phyloP scores from a whole-genome alignment of 2,797 vertebrate genomes.

The Falco novaeseelandiae region DNA sequence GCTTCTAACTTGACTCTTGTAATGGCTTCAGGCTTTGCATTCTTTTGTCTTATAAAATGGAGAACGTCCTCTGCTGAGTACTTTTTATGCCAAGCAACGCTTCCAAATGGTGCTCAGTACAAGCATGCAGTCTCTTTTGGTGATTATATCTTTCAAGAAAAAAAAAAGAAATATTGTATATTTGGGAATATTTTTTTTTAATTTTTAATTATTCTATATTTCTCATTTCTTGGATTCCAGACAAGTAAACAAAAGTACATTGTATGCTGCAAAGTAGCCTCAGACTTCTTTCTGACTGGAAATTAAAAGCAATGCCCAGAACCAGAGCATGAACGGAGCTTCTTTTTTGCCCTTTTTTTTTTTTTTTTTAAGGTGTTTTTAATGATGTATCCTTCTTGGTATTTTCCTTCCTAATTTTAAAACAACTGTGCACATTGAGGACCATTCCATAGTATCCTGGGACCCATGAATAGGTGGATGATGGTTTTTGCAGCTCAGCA shows the following conservation, averaged over 20 bases:
- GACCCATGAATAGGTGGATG: background rate
- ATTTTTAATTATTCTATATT: background rate
- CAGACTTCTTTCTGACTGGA: background rate
- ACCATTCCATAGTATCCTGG: background rate
- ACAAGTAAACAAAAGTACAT: background rate
- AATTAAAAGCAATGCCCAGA: background rate
- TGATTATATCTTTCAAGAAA: background rate
- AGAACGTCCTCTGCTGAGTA: background rate
- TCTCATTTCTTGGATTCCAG: background rate
- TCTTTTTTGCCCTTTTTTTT: too few species aligned
- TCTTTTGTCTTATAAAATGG: conserved; percentile 18
- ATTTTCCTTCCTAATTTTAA: conserved; percentile 10
- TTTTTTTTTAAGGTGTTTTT: background rate
- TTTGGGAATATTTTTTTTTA: background rate
- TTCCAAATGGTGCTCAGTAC: conserved; percentile 17
- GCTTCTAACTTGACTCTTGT: conserved; percentile 42
- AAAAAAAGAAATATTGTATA: background rate
- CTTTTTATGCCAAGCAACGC: background rate
- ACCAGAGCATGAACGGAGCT: accelerated
- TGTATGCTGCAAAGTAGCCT: background rate
- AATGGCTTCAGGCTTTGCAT: conserved; percentile 15
- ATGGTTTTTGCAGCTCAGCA: background rate
- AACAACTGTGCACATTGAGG: background rate
- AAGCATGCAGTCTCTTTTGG: background rate
- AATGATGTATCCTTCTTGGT: background rate